These are phyloP conservation scores for Enoplosus armatus DNA, from an alignment of 2,797 vertebrate genomes.

Conservation along the genomic window DNA sequence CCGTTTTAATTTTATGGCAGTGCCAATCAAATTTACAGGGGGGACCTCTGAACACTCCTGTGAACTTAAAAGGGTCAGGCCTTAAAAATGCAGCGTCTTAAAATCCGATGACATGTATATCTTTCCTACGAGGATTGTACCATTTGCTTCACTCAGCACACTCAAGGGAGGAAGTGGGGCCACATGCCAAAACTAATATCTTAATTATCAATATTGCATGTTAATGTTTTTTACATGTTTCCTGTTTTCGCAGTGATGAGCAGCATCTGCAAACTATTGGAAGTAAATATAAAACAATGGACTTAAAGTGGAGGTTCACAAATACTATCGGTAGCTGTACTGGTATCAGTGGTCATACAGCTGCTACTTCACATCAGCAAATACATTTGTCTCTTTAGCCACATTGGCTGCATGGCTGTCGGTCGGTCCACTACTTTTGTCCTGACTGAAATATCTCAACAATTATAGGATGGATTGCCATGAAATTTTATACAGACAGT, in stretches of 20 bases:
- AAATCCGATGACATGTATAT: conserved; percentile 74
- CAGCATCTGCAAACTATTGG: conserved; percentile 20
- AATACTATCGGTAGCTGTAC: background rate
- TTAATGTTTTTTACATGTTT: conserved; percentile 36
- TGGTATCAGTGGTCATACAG: background rate
- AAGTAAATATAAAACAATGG: conserved; percentile 12
- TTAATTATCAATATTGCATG: conserved; percentile 49
- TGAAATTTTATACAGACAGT: background rate
- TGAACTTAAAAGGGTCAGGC: conserved; percentile 52
- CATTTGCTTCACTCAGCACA: conserved; percentile 50
- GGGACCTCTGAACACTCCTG: conserved; percentile 58
- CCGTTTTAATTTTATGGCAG: conserved; percentile 61
- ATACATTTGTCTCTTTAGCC: background rate
- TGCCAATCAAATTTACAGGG: conserved; percentile 73
- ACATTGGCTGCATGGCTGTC: too few species aligned
- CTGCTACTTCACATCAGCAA: background rate
- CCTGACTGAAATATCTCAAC: background rate
- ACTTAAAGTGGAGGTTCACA: background rate
- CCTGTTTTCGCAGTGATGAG: conserved; percentile 24
- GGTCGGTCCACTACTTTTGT: background rate
- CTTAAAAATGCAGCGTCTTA: conserved; percentile 52
- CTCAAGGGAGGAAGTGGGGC: conserved; percentile 49
- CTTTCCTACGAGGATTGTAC: conserved; percentile 62
- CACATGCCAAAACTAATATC: conserved; percentile 42
- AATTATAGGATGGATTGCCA: background rate